Conservation (phyloP, 1,140 invertebrate genomes). For the Drosophila melanogaster region Release_6_plus_ISO1_MT NT_037436.4:7053001-7053500, state of each 20-base stretch:
- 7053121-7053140: slow-evolving; percentile 60
- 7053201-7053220: slow-evolving; percentile 70
- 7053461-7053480: slow-evolving; percentile 55
- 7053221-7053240: slow-evolving; percentile 67
- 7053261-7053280: slow-evolving; percentile 29
- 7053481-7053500: slow-evolving; percentile 71
- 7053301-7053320: slow-evolving; percentile 28
- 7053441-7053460: slow-evolving; percentile 45
- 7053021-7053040: slow-evolving; percentile 36
- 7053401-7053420: slow-evolving; percentile 32
- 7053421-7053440: slow-evolving; percentile 36
- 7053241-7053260: slow-evolving; percentile 62
- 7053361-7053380: slow-evolving; percentile 65
- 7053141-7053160: slow-evolving; percentile 67
- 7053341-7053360: slow-evolving; percentile 77
- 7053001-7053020: slow-evolving; percentile 52
- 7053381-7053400: slow-evolving; percentile 71
- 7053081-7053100: slow-evolving; percentile 63
- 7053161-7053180: slow-evolving; percentile 75
- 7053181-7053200: slow-evolving; percentile 78
- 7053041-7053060: slow-evolving; percentile 21
- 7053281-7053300: slow-evolving; percentile 16
- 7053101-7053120: slow-evolving; percentile 66
- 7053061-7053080: slow-evolving; percentile 7
- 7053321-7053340: slow-evolving; percentile 52